Evolutionary conservation across 1,140 invertebrate genomes (phyloP), one percentile per base, ranked within the genome.

Genomic region (Drusus annulatus): DNA sequence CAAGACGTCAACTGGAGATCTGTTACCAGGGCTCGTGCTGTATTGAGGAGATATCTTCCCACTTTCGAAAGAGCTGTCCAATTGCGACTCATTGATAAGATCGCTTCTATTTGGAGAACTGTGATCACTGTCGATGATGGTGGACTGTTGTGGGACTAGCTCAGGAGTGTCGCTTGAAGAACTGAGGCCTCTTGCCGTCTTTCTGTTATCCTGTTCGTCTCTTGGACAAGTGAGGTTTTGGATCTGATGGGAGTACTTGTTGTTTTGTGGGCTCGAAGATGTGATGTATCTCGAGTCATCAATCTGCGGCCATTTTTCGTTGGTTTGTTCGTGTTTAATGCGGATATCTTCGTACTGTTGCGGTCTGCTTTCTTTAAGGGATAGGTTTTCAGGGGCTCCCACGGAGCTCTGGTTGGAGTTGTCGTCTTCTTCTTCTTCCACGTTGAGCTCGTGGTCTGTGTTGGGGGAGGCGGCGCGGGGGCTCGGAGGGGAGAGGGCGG

Each of bases 391-490:
- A 28, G 89, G 89, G 0, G 88, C 89, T 3, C 89, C 85, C 17
- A 80, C 75, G 0, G 89, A 89, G 6, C 86, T 85, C 78, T 89
- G 88, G 5, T 88, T 86, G 25, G 87, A 87, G 60, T 90, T 89
- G 76, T 88, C 86, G 8, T 87, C 82, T 84, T 90, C 89, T 69
- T 83, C 82, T 28, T 90, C 89, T 81, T 90, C 89, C 0, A 90
- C 89, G 84, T 90, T 89, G 10, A 90, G 86, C 51, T 90, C 89
- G 83, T 89, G 88, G 83, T 90, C 89, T 0, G 88, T 89, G 13
- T 88, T 87, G 8, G 88, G 88, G 17, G 80, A 79, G 17, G 74
- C 36, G 23, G 78, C 69, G 36, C 83, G 76, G 2, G 81, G 25
- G 82, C 86, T 5, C 85, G 87, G 31, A 85, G 89, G 58, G 85